phyloP scores from a whole-genome alignment of 2,113 vertebrate genomes.

The Coryphaenoides rupestris region DNA sequence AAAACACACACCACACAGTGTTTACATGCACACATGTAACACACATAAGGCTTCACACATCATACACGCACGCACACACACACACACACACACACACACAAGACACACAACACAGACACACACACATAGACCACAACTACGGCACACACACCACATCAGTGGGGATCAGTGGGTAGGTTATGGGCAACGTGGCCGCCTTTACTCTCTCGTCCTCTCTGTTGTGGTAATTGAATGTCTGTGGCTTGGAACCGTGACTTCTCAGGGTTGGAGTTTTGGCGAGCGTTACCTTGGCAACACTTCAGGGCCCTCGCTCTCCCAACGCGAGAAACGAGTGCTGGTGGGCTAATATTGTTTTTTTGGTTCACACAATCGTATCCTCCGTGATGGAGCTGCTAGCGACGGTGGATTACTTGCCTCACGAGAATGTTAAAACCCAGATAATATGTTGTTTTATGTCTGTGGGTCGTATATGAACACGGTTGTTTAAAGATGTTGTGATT shows the following conservation, averaged over 20 bases:
- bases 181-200: slow-evolving; percentile 45
- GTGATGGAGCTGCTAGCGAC: no score
- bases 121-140: not conserved
- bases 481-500: slow-evolving; percentile 14
- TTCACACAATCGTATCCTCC: no score
- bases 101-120: no score
- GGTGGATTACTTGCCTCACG: no score
- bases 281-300: slow-evolving; percentile 51
- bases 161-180: slow-evolving; percentile 33
- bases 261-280: slow-evolving; percentile 42
- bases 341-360: not conserved
- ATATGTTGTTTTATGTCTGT: slow-evolving; percentile 4
- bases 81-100: no score
- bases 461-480: not conserved
- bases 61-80: no score
- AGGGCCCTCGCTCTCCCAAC: slow-evolving; percentile 22
- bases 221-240: slow-evolving; percentile 56
- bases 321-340: slow-evolving; percentile 28
- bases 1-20: no score
- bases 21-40: no score
- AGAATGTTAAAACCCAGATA: slow-evolving; percentile 1
- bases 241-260: slow-evolving; percentile 43
- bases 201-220: slow-evolving; percentile 34
- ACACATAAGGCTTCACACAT: no score
- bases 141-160: slow-evolving; percentile 2